These are phyloP conservation scores for Rousettus madagascariensis DNA, from an alignment of 2,797 vertebrate genomes.

Conservation along the genomic window DNA sequence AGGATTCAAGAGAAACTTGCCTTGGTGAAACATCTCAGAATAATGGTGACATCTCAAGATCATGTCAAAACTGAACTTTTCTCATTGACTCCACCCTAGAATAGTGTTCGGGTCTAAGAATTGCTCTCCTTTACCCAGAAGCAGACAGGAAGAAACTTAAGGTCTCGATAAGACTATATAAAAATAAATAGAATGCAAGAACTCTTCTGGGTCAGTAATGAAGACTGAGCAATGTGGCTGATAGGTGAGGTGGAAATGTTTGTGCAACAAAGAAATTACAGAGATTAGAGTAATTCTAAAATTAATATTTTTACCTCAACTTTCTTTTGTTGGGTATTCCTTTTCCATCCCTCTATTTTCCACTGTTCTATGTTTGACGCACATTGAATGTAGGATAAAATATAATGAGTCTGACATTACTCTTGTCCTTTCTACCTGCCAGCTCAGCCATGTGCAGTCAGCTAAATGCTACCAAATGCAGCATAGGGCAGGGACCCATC, in stretches of 20 bases:
- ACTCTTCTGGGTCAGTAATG: not conserved
- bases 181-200: not conserved
- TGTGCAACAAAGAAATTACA: not conserved
- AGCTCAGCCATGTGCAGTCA: constrained; percentile 59
- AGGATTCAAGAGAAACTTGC: not conserved
- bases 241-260: not conserved
- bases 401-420: constrained; percentile 58
- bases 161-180: not conserved
- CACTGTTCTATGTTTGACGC: constrained; percentile 16
- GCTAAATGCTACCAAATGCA: constrained; percentile 26
- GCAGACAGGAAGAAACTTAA: not conserved
- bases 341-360: not conserved
- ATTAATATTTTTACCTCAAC: not conserved
- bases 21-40: not conserved
- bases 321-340: not conserved
- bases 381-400: constrained; percentile 10
- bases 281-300: not conserved
- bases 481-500: not conserved
- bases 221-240: not conserved
- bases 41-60: not conserved
- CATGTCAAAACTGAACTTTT: not conserved
- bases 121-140: not conserved
- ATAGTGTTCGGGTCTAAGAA: not conserved
- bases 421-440: constrained; percentile 71
- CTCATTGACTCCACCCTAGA: not conserved